Evolutionary conservation across 1,140 invertebrate species (phyloP).

Genomic region (Batillaria attramentaria): DNA sequence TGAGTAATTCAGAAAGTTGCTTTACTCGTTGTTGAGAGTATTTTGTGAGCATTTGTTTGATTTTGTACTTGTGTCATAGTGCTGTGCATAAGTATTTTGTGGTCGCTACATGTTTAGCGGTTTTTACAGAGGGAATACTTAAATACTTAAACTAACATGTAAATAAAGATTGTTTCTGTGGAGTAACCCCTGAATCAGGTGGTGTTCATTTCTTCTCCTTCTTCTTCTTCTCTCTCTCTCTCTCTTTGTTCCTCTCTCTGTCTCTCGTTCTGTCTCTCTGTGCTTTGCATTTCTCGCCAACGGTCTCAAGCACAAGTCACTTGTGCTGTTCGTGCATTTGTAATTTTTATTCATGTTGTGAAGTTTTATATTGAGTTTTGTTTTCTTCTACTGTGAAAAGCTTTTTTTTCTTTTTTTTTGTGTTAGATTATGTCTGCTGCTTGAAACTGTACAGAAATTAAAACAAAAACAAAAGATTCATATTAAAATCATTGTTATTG

Average conservation of each 20-base stretch:
- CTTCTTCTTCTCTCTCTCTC: slow-evolving; percentile 4
- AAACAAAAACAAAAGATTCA: no score
- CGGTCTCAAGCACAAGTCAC: neutral
- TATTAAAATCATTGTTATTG: neutral
- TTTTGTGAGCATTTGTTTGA: no score
- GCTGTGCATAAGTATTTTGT: no score
- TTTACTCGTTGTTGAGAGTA: no score
- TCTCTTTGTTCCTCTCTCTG: neutral
- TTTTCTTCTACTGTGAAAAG: neutral
- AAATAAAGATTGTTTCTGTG: no score
- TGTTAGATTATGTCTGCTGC: neutral
- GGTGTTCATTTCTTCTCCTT: neutral
- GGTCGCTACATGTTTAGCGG: no score
- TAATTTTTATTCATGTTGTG: neutral
- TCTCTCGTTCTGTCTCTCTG: neutral
- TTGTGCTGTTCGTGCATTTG: neutral
- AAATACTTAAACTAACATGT: no score
- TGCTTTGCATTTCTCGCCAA: neutral
- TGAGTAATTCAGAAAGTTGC: no score
- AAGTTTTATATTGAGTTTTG: neutral
- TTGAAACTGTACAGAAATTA: no score
- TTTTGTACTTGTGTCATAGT: no score
- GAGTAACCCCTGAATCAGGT: no score
- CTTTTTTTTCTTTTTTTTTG: neutral
- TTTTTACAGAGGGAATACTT: no score